These are phyloP conservation scores for Noctua janthe DNA, from an alignment of 2,888 invertebrate species.

Conservation along the genomic window DNA sequence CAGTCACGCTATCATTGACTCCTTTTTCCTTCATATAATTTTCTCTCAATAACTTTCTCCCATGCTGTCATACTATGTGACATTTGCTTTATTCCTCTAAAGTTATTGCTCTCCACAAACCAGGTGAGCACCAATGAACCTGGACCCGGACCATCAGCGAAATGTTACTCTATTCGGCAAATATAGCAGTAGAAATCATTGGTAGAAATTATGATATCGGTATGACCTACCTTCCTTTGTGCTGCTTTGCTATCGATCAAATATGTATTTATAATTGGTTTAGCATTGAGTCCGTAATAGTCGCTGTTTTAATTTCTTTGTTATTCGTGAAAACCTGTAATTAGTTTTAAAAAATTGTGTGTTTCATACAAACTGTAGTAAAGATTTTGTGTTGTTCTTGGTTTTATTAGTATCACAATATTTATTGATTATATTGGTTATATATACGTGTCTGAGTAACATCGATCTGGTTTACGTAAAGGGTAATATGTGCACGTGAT, in stretches of 20 bases:
- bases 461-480: not conserved
- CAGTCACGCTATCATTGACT: not conserved
- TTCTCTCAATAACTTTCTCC: not conserved
- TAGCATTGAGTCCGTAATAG: not conserved
- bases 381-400: not conserved
- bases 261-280: conserved; percentile 3
- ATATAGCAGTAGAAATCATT: not conserved
- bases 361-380: not conserved
- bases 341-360: not conserved
- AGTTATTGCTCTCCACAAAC: not conserved
- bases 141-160: not conserved
- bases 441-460: not conserved
- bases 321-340: not conserved
- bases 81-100: not conserved
- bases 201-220: not conserved
- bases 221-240: not conserved
- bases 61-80: not conserved
- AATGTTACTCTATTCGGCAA: not conserved
- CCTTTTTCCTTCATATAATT: too few relatives aligned
- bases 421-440: not conserved
- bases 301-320: not conserved
- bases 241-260: conserved; percentile 5
- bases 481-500: not conserved
- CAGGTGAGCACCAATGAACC: not conserved
- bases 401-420: not conserved